These are phyloP conservation scores for Allobates femoralis DNA, from an alignment of 2,797 vertebrate species.

Conservation along the genomic window DNA sequence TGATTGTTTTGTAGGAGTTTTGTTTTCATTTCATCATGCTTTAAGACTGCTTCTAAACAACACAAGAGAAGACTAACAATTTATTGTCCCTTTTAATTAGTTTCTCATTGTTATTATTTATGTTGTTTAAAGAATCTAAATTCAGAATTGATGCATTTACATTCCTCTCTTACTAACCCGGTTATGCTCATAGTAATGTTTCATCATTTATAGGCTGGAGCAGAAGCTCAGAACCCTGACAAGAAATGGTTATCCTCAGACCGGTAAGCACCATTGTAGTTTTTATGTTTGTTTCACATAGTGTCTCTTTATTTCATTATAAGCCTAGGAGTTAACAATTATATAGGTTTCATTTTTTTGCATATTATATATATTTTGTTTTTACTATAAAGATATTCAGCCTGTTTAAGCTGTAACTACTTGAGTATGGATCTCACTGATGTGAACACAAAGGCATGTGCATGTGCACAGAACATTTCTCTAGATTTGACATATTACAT, in stretches of 20 bases:
- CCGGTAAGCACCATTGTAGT: constrained; percentile 25
- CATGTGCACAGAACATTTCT: background rate
- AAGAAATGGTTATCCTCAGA: constrained; percentile 58
- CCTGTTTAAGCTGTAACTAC: background rate
- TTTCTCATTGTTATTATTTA: no score
- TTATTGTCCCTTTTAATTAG: background rate
- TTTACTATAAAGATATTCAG: background rate
- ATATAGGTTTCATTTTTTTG: background rate
- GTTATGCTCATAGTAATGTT: background rate
- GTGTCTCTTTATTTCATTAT: background rate
- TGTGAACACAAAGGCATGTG: background rate
- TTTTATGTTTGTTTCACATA: background rate
- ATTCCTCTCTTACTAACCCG: background rate
- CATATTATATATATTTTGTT: background rate
- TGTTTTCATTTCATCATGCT: no score
- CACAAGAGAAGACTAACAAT: background rate
- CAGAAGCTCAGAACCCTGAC: constrained; percentile 10
- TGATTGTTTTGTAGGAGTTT: no score
- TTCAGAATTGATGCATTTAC: no score
- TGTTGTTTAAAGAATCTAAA: no score
- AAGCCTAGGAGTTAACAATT: background rate
- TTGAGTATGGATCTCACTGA: background rate
- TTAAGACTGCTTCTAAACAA: no score
- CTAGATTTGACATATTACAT: no score
- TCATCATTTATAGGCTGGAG: constrained; percentile 29